Base-by-base conservation (phyloP, 2,113 vertebrate genomes). In the Sapayoa aenigma region DNA sequence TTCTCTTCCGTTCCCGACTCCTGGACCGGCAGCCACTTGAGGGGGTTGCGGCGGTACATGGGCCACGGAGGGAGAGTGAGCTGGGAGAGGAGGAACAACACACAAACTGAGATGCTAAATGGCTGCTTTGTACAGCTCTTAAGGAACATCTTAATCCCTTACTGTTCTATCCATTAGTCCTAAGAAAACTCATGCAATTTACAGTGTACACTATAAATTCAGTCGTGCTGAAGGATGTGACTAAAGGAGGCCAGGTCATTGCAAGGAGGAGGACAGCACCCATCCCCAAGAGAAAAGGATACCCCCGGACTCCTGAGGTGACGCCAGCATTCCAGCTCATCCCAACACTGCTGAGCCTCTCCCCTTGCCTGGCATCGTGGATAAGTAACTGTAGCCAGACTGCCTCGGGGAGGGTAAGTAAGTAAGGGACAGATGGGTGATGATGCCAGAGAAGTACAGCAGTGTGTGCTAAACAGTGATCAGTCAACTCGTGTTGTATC, bases 51-150 rank as follows among this genome's bases (percentile, higher is more conserved):
- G 82, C 99, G 98, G 96, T 99, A 99, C 98, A 99, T 99, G 6
- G 99, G 99, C 99, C 99, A 99, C 0, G 99, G 99, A 37, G 99
- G 99, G 69, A 99, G 98, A 0, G 99, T 99, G 89, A 99, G 96
- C 99, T 99, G 66, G 19, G 97, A 91, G 94, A 84, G 50, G 52
- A 78, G 76, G 60, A 80, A 62, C 6, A 90, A 28, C 6, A 3
- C 0, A 35, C 16, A 50, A 55, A n/a, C 2, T 9, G 63, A 33
- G 12, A 24, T 10, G 24, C 33, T 27, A 5, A 19, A 11, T 6
- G 56, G 50, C 41, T 55, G 2, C 24, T 87, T 8, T 71, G 37
- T 30, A 24, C 28, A 74, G 50, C 52, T 62, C 12, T 11, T 31
- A 6, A 53, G 30, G 31, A 39, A 60, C n/a, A 53, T 5, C 14